phyloP scores from a whole-genome alignment of 2,113 vertebrate genomes.

The Barbus barbus region DNA sequence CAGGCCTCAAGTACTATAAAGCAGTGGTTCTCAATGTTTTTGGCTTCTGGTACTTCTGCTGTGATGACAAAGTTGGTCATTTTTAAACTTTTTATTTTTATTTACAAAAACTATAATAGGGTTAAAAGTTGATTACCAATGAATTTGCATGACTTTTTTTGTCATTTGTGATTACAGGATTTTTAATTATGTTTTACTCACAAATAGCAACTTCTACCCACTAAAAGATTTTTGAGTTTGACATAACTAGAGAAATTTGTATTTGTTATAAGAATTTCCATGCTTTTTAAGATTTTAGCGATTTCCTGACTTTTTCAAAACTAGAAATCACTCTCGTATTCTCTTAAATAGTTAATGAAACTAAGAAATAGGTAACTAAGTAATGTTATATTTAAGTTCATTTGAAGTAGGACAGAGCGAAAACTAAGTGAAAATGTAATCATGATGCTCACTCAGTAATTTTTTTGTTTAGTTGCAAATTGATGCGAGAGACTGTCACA shows the following conservation, averaged over 20 bases:
- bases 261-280: too few species aligned
- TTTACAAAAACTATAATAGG: neutral
- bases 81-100: neutral
- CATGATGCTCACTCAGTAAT: too few species aligned
- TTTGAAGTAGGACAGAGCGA: neutral
- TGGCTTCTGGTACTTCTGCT: neutral
- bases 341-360: too few species aligned
- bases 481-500: too few species aligned
- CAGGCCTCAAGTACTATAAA: neutral
- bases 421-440: constrained; percentile 54
- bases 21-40: too few species aligned
- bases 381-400: neutral
- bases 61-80: neutral
- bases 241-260: neutral
- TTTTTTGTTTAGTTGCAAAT: too few species aligned
- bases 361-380: too few species aligned
- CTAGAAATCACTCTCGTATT: too few species aligned
- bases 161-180: neutral
- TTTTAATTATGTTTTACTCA: neutral
- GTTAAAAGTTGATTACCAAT: neutral
- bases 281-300: too few species aligned
- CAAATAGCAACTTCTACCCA: neutral
- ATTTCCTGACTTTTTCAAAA: too few species aligned
- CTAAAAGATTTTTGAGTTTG: neutral
- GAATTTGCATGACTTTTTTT: neutral